Percentiles rank a stretch among this genome's conserved stretches.
Conservation (phyloP, 92 coral and sea anemone species). For the Epizoanthus stellaris region DNA sequence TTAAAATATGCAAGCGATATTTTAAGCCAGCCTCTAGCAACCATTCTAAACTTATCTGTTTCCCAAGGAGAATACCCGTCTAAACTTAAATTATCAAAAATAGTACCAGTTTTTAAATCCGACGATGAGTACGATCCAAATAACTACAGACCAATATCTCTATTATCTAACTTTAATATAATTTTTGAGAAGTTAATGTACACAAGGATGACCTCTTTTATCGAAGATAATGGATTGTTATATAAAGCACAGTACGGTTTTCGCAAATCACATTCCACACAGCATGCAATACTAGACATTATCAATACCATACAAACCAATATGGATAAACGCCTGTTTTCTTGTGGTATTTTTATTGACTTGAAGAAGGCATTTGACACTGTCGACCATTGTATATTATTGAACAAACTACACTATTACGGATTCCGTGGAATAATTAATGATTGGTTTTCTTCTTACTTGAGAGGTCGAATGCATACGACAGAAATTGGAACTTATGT, state of each 20-base stretch:
- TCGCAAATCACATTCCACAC: slow-evolving; percentile 31
- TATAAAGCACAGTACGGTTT: slow-evolving; percentile 54
- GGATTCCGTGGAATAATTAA: slow-evolving; percentile 50
- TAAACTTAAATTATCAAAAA: slow-evolving; percentile 39
- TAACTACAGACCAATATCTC: slow-evolving; percentile 7
- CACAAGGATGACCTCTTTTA: slow-evolving; percentile 26
- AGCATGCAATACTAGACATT: slow-evolving; percentile 54
- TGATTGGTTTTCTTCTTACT: slow-evolving; percentile 51
- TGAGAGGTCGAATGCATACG: slow-evolving; percentile 42
- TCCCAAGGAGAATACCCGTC: slow-evolving; percentile 3
- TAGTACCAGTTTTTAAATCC: slow-evolving; percentile 39
- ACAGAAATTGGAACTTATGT: slow-evolving; percentile 43
- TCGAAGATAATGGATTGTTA: slow-evolving; percentile 13
- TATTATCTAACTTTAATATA: slow-evolving; percentile 40
- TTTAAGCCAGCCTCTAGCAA: slow-evolving; percentile 13
- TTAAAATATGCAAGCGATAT: slow-evolving; percentile 43
- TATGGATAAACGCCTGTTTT: slow-evolving; percentile 39
- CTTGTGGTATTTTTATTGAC: slow-evolving; percentile 58
- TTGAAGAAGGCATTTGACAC: slow-evolving; percentile 57
- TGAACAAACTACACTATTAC: slow-evolving; percentile 23
- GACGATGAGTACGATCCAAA: slow-evolving; percentile 36
- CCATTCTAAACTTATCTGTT: background rate
- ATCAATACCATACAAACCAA: slow-evolving; percentile 41
- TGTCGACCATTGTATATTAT: slow-evolving; percentile 34
- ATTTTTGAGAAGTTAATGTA: slow-evolving; percentile 56